These are phyloP conservation scores for Hemistola chrysoprasaria DNA, from an alignment of 2,888 invertebrate genomes.

Conservation along the genomic window DNA sequence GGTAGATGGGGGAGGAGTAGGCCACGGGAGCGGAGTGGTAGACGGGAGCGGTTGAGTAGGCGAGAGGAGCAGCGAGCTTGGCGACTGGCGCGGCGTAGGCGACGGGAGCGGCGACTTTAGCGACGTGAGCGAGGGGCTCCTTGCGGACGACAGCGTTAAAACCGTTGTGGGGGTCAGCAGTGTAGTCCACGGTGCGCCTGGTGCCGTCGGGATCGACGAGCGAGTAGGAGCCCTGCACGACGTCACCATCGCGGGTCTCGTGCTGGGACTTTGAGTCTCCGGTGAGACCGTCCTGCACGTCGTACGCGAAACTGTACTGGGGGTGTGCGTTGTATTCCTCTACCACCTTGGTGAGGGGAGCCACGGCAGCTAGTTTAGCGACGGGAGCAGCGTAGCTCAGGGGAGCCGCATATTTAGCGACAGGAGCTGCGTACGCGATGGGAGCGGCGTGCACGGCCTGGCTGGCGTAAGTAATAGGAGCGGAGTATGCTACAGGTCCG, in stretches of 20 bases:
- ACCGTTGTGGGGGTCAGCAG: slow-evolving; percentile 73
- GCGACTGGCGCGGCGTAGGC: slow-evolving; percentile 34
- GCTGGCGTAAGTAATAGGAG: slow-evolving; percentile 43
- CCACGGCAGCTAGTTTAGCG: slow-evolving; percentile 38
- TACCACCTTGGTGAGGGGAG: slow-evolving; percentile 40
- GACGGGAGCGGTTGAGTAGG: slow-evolving; percentile 36
- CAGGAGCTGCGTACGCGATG: slow-evolving; percentile 39
- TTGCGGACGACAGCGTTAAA: slow-evolving; percentile 77
- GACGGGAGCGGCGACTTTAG: slow-evolving; percentile 36
- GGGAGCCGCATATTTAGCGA: slow-evolving; percentile 35
- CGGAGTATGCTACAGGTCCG: slow-evolving; percentile 35
- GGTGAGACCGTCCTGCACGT: slow-evolving; percentile 72
- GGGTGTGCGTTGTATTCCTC: slow-evolving; percentile 53
- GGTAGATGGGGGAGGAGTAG: slow-evolving; percentile 31
- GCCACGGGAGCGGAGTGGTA: slow-evolving; percentile 38
- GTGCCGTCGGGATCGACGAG: slow-evolving; percentile 73
- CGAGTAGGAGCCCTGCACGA: slow-evolving; percentile 76
- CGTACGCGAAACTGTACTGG: slow-evolving; percentile 69
- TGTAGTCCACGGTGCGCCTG: slow-evolving; percentile 76
- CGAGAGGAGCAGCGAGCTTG: slow-evolving; percentile 42
- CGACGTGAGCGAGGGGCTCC: slow-evolving; percentile 57
- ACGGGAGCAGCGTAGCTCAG: slow-evolving; percentile 44
- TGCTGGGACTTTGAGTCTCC: slow-evolving; percentile 75
- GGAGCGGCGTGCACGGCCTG: slow-evolving; percentile 42
- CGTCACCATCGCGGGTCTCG: slow-evolving; percentile 74